Conservation (phyloP, 2,888 invertebrate genomes). For the Latrodectus elegans region DNA sequence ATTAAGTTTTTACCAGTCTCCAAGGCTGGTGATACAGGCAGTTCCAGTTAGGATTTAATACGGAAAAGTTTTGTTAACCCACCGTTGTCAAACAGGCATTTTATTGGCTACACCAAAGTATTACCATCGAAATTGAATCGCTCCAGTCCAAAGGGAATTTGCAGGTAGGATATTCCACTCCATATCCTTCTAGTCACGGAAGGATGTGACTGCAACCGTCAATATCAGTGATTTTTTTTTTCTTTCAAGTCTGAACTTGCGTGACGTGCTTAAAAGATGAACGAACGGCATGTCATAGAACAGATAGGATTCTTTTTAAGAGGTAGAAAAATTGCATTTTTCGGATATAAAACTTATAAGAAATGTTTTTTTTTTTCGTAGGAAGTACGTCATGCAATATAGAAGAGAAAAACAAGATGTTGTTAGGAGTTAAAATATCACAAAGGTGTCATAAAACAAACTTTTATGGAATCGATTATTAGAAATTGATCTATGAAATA, state of each 20-base stretch:
- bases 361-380: not conserved
- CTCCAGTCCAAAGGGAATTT: not conserved
- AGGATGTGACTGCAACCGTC: not conserved
- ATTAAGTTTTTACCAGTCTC: too few relatives aligned
- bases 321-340: not conserved
- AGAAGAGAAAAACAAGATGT: too few relatives aligned
- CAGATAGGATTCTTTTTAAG: not conserved
- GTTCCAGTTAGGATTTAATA: too few relatives aligned
- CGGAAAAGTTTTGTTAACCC: too few relatives aligned
- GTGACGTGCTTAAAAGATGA: not conserved
- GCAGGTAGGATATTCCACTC: not conserved
- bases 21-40: too few relatives aligned
- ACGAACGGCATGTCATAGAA: not conserved
- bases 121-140: constrained; percentile 3
- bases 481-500: too few relatives aligned
- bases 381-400: too few relatives aligned
- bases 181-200: not conserved
- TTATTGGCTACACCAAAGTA: not conserved
- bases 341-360: not conserved
- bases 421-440: too few relatives aligned
- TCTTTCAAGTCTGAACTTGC: not conserved
- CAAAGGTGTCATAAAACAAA: too few relatives aligned
- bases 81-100: not conserved
- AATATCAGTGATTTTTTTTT: not conserved
- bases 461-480: too few relatives aligned